Conservation (phyloP, 23 tunicate genomes). For the Corella eumyota region DNA sequence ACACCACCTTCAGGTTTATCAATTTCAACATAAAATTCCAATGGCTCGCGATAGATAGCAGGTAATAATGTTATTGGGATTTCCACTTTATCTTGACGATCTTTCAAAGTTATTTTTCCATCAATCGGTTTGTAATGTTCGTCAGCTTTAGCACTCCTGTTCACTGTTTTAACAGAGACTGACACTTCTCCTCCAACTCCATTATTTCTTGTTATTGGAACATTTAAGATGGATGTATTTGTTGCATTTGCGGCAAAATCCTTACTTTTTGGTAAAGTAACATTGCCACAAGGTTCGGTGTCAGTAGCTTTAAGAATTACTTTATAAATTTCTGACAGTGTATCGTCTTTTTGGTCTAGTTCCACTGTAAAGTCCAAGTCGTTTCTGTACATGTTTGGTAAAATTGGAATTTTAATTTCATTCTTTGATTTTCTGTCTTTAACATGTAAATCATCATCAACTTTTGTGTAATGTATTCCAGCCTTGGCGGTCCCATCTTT, state of each 20-base stretch:
- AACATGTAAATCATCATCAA: not conserved
- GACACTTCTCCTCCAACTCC: slow-evolving; percentile 22
- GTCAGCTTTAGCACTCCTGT: slow-evolving; percentile 9
- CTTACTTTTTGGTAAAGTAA: not conserved
- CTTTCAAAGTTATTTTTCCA: not conserved
- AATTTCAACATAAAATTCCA: slow-evolving; percentile 32
- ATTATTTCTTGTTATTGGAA: slow-evolving; percentile 13
- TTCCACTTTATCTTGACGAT: slow-evolving; percentile 29
- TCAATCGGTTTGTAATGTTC: slow-evolving; percentile 13
- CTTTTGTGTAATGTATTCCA: slow-evolving; percentile 5
- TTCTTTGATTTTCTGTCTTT: slow-evolving; percentile 1
- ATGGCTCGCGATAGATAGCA: slow-evolving; percentile 1
- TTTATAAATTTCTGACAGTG: slow-evolving; percentile 20
- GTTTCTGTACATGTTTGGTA: slow-evolving; percentile 7
- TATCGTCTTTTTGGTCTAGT: no score
- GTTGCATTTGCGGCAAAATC: slow-evolving; percentile 6
- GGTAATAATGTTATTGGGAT: slow-evolving; percentile 21
- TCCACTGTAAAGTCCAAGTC: no score
- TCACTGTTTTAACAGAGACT: slow-evolving; percentile 3
- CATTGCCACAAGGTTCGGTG: slow-evolving; percentile 1
- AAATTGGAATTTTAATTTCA: not conserved
- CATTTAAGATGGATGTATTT: not conserved
- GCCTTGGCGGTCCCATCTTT: slow-evolving; percentile 15
- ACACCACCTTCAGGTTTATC: slow-evolving; percentile 34
- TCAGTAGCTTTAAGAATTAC: slow-evolving; percentile 14